phyloP scores from a whole-genome alignment of 2,888 invertebrate genomes.

The Cryptocheilus praepositus region DNA sequence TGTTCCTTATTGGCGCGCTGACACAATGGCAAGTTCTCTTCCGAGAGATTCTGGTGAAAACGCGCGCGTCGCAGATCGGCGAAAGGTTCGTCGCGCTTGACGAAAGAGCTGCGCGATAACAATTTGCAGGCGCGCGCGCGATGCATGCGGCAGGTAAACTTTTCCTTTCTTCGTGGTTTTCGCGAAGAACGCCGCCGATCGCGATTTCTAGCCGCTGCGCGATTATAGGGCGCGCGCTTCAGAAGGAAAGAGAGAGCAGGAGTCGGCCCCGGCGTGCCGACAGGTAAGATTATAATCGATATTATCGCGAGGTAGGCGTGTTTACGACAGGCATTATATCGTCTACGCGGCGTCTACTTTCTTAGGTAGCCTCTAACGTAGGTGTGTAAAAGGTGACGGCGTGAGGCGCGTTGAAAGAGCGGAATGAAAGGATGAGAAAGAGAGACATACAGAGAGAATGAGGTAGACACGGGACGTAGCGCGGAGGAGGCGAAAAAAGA shows the following conservation, averaged over 20 bases:
- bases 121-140: too few species aligned
- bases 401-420: constrained; percentile 16
- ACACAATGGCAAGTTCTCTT: too few species aligned
- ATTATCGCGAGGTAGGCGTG: constrained; percentile 42
- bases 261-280: constrained; percentile 20
- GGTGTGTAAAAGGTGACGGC: constrained; percentile 16
- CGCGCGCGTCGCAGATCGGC: too few species aligned
- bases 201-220: constrained; percentile 19
- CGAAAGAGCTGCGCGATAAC: too few species aligned
- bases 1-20: too few species aligned
- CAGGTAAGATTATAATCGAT: constrained; percentile 40
- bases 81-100: too few species aligned
- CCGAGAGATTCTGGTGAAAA: too few species aligned
- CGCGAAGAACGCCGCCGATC: background rate
- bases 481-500: too few species aligned
- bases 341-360: constrained; percentile 35
- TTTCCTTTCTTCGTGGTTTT: background rate
- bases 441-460: background rate
- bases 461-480: too few species aligned
- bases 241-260: background rate
- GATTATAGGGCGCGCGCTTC: constrained; percentile 10
- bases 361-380: constrained; percentile 26
- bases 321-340: constrained; percentile 42
- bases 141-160: too few species aligned
- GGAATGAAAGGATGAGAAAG: constrained; percentile 1